Percentiles rank a stretch among this genome's conserved stretches.
Evolutionary conservation across 2,113 vertebrate genomes (phyloP).

Genomic region (Puma concolor): DNA sequence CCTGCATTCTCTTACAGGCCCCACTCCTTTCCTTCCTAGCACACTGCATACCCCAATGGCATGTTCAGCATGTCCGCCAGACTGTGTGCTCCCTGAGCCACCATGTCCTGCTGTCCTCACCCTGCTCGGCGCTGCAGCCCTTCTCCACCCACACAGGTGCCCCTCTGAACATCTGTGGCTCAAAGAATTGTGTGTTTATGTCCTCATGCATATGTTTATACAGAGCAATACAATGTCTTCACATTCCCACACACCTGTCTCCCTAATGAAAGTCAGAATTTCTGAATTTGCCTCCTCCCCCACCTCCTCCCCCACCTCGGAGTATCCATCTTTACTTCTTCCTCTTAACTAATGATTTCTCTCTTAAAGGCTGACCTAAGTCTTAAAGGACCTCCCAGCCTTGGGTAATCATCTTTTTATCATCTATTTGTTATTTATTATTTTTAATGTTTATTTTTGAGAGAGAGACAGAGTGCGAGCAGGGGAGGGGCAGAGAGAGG

Average conservation of each 20-base stretch:
- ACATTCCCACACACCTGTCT: not conserved
- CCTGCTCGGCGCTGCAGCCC: not conserved
- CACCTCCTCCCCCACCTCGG: not conserved
- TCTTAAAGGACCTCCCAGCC: not conserved
- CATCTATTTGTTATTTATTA: not conserved
- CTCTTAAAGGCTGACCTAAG: not conserved
- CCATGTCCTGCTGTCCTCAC: not conserved
- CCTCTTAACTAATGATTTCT: not conserved
- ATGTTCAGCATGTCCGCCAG: not conserved
- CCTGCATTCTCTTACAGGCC: not conserved
- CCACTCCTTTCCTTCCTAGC: not conserved
- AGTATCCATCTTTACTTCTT: not conserved
- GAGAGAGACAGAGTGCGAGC: no score
- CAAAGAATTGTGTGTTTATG: rapidly evolving
- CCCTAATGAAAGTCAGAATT: not conserved
- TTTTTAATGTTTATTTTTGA: no score
- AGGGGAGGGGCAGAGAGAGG: no score
- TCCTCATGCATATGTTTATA: not conserved
- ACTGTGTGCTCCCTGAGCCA: not conserved
- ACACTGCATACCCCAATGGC: not conserved
- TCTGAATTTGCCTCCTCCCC: not conserved
- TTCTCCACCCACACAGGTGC: not conserved
- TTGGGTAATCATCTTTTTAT: not conserved
- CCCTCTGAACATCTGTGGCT: not conserved
- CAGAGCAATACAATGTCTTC: not conserved